Evolutionary conservation across 1,140 invertebrate genomes (phyloP), one percentile per base, ranked within the genome.

Genomic region (Bombus cullumanus): DNA sequence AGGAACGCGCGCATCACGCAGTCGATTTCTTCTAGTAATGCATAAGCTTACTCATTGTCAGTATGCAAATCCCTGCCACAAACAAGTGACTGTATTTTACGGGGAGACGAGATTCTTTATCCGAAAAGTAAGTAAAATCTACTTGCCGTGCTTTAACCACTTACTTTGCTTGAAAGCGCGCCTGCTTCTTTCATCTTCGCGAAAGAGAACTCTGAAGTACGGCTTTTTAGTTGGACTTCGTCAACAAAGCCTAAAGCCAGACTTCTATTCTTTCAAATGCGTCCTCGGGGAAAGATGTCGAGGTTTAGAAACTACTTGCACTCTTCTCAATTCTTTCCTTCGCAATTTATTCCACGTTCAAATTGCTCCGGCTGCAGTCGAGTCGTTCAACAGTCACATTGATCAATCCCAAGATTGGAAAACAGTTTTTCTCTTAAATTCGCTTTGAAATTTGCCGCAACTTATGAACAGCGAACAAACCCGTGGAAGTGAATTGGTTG

Each of bases 31-130:
- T 28, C 18, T 31, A 10, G 34, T 39, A 76, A 76, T 39, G 74
- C 74, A 28, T 39, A 39, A 76, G 74, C 34, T 76, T 59, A 62
- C 25, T 62, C 47, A 62, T 13, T n/a, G 74, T 59, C 34, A 15
- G 53, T 39, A 53, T 59, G 34, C 74, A 37, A 76, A 76, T 76
- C 74, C 53, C 34, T 37, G 34, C 22, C 25, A 47, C 74, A 76
- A 76, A 76, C 74, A 76, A 28, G 31, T 13, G 53, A 53, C 53
- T 34, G 28, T 76, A 76, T 59, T 76, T 76, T 15, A 76, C 59
- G 53, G 13, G 25, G 8, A 59, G 74, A 15, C 18, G 13, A 34
- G 53, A n/a, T 25, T 76, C 74, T 37, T 37, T 59, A 76, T 76
- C 53, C 74, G 3, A 15, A 59, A 76, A 39, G 74, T 59, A 59